Percentiles rank a stretch among this genome's conserved stretches.
phyloP scores from a whole-genome alignment of 2,888 invertebrate species.

The Patella depressa region DNA sequence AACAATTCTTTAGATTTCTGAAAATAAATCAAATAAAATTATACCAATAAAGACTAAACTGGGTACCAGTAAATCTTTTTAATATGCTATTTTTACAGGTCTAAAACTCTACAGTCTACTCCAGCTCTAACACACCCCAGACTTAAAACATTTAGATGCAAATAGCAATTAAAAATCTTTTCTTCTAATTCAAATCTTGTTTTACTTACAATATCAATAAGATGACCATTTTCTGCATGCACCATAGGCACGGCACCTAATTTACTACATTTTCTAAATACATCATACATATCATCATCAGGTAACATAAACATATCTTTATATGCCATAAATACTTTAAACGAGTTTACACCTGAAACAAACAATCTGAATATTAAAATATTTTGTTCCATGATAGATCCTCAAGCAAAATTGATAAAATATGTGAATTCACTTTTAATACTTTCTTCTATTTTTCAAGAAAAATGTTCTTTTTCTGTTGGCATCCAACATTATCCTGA shows the following conservation, averaged over 20 bases:
- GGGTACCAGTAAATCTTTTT: neutral
- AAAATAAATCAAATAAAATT: conserved; percentile 25
- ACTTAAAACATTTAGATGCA: too few relatives aligned
- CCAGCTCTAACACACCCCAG: too few relatives aligned
- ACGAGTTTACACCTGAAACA: conserved; percentile 88
- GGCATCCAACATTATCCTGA: neutral
- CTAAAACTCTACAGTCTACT: too few relatives aligned
- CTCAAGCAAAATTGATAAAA: neutral
- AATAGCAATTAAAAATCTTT: too few relatives aligned
- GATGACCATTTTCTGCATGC: conserved; percentile 97
- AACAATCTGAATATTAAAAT: neutral
- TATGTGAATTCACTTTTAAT: neutral
- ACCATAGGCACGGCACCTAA: conserved; percentile 93
- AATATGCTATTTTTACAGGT: neutral
- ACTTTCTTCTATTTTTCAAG: neutral
- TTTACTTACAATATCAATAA: conserved; percentile 82
- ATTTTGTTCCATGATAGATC: neutral
- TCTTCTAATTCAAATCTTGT: too few relatives aligned
- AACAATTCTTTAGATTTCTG: conserved; percentile 88
- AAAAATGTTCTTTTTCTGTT: conserved; percentile 10
- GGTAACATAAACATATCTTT: conserved; percentile 89
- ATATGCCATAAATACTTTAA: conserved; percentile 99
- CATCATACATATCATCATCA: conserved; percentile 90
- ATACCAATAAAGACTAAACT: neutral
- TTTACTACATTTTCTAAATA: conserved; percentile 86